Conservation (phyloP, 2,888 invertebrate genomes). For the Gymnosoma rotundatum region DNA sequence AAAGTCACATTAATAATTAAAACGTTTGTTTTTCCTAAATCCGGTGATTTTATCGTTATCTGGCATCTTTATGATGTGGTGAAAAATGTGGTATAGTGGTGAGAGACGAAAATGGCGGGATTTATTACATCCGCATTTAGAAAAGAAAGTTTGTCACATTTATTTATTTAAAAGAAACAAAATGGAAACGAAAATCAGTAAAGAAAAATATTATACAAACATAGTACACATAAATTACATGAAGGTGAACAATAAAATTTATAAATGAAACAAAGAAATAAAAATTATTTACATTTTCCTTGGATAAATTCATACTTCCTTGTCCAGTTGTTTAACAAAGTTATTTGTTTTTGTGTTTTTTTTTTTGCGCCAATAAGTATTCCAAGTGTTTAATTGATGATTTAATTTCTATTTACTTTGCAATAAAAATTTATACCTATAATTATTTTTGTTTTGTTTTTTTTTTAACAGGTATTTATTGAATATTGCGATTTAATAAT, state of each 20-base stretch:
- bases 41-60: too few relatives aligned
- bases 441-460: slow-evolving; percentile 14
- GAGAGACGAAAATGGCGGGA: not conserved
- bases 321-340: slow-evolving; percentile 52
- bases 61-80: too few relatives aligned
- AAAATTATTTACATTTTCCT: slow-evolving; percentile 72
- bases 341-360: slow-evolving; percentile 3
- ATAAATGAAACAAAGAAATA: slow-evolving; percentile 41
- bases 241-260: slow-evolving; percentile 61
- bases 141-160: slow-evolving; percentile 53
- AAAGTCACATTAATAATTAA: too few relatives aligned
- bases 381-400: slow-evolving; percentile 32
- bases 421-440: slow-evolving; percentile 24
- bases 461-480: slow-evolving; percentile 2
- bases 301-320: slow-evolving; percentile 71
- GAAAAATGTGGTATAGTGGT: not conserved
- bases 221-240: slow-evolving; percentile 44
- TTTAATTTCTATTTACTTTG: not conserved
- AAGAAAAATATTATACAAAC: slow-evolving; percentile 29
- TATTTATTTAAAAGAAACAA: slow-evolving; percentile 50
- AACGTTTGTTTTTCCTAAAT: too few relatives aligned
- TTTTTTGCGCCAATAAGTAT: slow-evolving; percentile 3
- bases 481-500: slow-evolving; percentile 35
- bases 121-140: slow-evolving; percentile 4
- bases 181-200: slow-evolving; percentile 28